Evolutionary conservation across 2,888 invertebrate species (phyloP), one percentile per base, ranked within the genome.

Genomic region (Plutella xylostella): DNA sequence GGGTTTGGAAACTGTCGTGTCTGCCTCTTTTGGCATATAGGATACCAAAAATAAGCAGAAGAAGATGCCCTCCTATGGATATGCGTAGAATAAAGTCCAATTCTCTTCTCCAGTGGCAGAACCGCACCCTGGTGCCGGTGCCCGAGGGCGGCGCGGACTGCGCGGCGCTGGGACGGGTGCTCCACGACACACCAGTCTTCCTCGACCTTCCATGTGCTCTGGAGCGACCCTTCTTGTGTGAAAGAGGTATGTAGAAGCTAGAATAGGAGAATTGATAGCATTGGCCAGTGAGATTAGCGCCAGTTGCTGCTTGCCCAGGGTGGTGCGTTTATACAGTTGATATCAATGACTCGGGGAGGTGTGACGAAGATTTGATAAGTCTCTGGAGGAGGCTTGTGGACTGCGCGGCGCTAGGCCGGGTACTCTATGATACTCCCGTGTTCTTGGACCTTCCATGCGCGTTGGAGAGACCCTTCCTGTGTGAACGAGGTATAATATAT

Each of bases 371-470:
- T n/a, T n/a, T n/a, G n/a, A n/a, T n/a, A n/a, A n/a, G n/a, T n/a
- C n/a, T n/a, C n/a, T n/a, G n/a, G n/a, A n/a, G n/a, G n/a, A n/a
- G n/a, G n/a, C n/a, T n/a, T n/a, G 73, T 85, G 1, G 68, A 82
- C 58, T 86, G 86, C 56, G 75, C 86, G 11, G 86, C 83, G 0
- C 46, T 86, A 21, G 85, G 85, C 53, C 51, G 85, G 7, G 76
- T 78, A 0, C 60, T 61, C 33, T 85, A 86, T 53, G 82, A 85
- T 56, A 66, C 61, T 17, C 85, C 86, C 0, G 82, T 85, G n/a
- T 86, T 86, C 48, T 53, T 86, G 0, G 85, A 86, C 55, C 63
- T 86, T n/a, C 78, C 83, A 0, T 86, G 86, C 48, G 55, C 67
- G 1, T 49, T 85, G n/a, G 72, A 78, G 22, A 57, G 85, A 34